These are phyloP conservation scores for Drosophila fuyamai DNA, from an alignment of 1,140 invertebrate genomes.

Conservation along the genomic window DNA sequence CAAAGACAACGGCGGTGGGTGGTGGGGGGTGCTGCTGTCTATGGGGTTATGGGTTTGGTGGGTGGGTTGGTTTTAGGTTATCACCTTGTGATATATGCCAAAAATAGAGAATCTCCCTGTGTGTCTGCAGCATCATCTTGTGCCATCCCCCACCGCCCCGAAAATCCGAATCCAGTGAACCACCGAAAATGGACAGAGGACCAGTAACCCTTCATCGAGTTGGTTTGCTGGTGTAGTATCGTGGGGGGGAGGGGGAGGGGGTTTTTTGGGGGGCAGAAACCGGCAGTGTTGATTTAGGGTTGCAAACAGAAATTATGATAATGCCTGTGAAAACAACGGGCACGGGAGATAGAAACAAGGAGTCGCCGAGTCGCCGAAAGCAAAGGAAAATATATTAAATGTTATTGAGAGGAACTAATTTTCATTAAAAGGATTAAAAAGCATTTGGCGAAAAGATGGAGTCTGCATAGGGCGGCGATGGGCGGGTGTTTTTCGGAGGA, in stretches of 20 bases:
- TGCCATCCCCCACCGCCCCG: neutral
- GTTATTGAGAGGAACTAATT: slow-evolving; percentile 84
- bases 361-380: slow-evolving; percentile 60
- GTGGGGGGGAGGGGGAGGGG: neutral
- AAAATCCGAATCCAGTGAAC: slow-evolving; percentile 25
- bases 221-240: neutral
- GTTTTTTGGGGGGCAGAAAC: neutral
- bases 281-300: slow-evolving; percentile 81
- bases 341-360: slow-evolving; percentile 30
- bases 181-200: slow-evolving; percentile 28
- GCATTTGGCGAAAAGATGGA: slow-evolving; percentile 61
- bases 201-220: slow-evolving; percentile 76
- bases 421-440: slow-evolving; percentile 84
- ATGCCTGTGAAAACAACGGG: slow-evolving; percentile 79
- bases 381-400: slow-evolving; percentile 84
- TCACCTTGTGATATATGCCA: slow-evolving; percentile 69
- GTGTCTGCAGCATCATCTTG: slow-evolving; percentile 10
- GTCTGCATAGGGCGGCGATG: neutral
- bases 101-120: slow-evolving; percentile 2
- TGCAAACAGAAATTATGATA: slow-evolving; percentile 84
- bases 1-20: slow-evolving; percentile 33
- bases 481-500: neutral
- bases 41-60: neutral
- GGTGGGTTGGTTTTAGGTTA: slow-evolving; percentile 13
- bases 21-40: neutral